Evolutionary conservation across 2,888 invertebrate species (phyloP).

Genomic region (Conops quadrifasciatus): DNA sequence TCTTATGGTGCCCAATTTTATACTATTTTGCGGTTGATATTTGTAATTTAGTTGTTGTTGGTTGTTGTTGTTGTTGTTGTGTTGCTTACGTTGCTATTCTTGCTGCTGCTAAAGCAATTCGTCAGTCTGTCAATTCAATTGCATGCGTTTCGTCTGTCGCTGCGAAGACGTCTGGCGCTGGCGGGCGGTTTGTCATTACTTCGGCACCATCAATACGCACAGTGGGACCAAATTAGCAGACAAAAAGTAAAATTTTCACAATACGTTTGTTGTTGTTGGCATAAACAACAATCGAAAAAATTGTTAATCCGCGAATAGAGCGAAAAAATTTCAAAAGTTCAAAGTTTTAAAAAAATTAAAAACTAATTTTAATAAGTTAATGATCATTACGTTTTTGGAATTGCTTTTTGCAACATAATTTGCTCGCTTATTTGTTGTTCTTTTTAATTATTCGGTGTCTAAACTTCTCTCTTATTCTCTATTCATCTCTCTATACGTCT

Average conservation of each 20-base stretch:
- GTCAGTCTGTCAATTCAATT: background rate
- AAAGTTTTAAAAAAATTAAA: too few species aligned
- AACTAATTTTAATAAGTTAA: too few species aligned
- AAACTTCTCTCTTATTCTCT: too few species aligned
- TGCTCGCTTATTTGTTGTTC: too few species aligned
- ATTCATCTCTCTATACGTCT: too few species aligned
- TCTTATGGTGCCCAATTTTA: conserved; percentile 6
- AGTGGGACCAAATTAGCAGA: conserved; percentile 1
- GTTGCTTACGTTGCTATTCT: conserved; percentile 24
- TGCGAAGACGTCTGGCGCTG: conserved; percentile 6
- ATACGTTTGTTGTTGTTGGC: too few species aligned
- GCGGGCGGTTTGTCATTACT: conserved; percentile 17
- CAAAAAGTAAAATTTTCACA: background rate
- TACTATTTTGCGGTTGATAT: conserved; percentile 9
- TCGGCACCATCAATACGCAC: too few species aligned
- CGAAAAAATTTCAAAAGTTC: too few species aligned
- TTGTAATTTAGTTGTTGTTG: conserved; percentile 6
- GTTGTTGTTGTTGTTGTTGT: conserved; percentile 30
- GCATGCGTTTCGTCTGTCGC: background rate
- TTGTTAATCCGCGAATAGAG: too few species aligned
- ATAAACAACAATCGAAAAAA: background rate
- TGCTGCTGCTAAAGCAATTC: conserved; percentile 16
- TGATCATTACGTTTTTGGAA: too few species aligned
- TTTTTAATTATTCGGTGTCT: too few species aligned
- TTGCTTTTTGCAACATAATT: too few species aligned